These are phyloP conservation scores for Forbesichthys papilliferus DNA, from an alignment of 2,113 vertebrate genomes.

Conservation along the genomic window DNA sequence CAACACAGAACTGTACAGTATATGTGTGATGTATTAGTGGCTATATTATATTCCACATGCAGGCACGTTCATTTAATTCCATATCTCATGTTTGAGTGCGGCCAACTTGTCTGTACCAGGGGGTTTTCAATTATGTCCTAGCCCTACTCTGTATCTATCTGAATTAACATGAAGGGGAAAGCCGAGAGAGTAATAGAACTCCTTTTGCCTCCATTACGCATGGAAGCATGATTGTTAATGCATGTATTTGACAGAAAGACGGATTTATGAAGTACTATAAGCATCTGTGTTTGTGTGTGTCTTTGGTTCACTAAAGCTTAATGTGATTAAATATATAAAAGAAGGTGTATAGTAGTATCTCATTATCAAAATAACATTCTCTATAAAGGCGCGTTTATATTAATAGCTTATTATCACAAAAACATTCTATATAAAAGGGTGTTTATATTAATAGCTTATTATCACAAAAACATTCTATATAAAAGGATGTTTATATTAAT, in stretches of 20 bases:
- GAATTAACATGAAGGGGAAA: constrained; percentile 45
- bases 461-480: too few species aligned
- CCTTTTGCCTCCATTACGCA: constrained; percentile 21
- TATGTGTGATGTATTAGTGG: not conserved
- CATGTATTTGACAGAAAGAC: not conserved
- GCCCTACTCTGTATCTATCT: constrained; percentile 22
- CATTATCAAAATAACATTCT: too few species aligned
- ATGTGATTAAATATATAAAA: too few species aligned
- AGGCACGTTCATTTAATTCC: constrained; percentile 30
- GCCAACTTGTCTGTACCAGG: constrained; percentile 28
- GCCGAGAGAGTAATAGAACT: constrained; percentile 54
- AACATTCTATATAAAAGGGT: too few species aligned
- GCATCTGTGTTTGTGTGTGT: constrained; percentile 1
- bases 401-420: too few species aligned
- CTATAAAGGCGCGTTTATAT: too few species aligned
- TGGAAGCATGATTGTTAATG: constrained; percentile 15
- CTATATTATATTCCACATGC: constrained; percentile 26
- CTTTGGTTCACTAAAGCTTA: too few species aligned
- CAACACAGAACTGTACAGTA: too few species aligned
- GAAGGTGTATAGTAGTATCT: too few species aligned
- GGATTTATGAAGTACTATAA: not conserved
- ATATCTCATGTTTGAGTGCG: constrained; percentile 20
- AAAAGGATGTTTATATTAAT: too few species aligned
- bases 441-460: too few species aligned
- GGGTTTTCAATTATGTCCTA: constrained; percentile 63